Evolutionary conservation across 2,113 vertebrate species (phyloP).

Genomic region (Andinoacara biseriatus): DNA sequence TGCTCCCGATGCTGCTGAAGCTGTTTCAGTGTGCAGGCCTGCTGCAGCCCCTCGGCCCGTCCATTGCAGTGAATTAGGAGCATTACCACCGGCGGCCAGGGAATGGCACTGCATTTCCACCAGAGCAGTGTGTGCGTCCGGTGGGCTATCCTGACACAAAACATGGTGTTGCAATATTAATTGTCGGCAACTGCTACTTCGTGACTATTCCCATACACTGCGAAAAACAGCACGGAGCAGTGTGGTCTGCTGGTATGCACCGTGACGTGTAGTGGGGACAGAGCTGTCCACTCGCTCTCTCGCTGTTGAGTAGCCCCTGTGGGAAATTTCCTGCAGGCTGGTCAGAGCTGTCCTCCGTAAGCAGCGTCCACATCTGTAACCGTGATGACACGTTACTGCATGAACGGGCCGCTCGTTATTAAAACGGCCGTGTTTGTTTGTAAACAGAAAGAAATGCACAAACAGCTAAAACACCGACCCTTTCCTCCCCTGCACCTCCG

Average conservation of each 20-base stretch:
- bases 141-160: background rate
- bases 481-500: background rate
- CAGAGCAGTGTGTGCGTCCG: background rate
- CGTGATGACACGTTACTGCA: background rate
- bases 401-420: background rate
- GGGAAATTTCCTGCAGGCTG: background rate
- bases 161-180: background rate
- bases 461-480: background rate
- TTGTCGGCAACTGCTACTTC: background rate
- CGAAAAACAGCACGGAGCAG: background rate
- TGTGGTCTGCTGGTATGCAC: background rate
- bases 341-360: background rate
- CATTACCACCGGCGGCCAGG: conserved; percentile 41
- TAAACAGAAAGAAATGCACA: too few relatives aligned
- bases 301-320: background rate
- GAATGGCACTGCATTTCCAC: conserved; percentile 52
- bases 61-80: background rate
- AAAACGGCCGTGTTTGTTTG: too few relatives aligned
- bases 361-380: background rate
- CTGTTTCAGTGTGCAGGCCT: background rate
- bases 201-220: background rate
- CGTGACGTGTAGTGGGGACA: background rate
- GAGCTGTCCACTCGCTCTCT: background rate
- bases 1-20: background rate
- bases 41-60: background rate